These are phyloP conservation scores for Panthera leo DNA, from an alignment of 2,113 vertebrate genomes.

Conservation along the genomic window DNA sequence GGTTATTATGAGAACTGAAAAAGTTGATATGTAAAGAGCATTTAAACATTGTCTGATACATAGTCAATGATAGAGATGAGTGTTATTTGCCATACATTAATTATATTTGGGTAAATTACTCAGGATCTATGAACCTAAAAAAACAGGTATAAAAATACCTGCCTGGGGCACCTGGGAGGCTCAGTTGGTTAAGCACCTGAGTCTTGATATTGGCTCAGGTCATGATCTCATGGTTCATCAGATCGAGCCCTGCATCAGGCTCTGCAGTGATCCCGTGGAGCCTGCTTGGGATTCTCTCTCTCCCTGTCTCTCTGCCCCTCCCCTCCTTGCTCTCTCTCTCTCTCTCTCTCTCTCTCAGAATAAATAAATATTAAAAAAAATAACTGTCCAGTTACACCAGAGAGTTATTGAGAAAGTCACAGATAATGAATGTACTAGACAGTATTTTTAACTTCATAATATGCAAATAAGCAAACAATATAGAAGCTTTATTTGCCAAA, in stretches of 20 bases:
- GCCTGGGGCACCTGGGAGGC: too few relatives aligned
- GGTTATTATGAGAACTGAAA: background rate
- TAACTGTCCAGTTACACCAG: background rate
- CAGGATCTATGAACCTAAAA: background rate
- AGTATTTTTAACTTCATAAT: background rate
- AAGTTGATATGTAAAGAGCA: background rate
- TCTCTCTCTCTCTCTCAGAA: too few relatives aligned
- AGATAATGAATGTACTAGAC: background rate
- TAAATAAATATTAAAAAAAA: background rate
- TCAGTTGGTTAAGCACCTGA: too few relatives aligned
- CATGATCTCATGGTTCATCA: too few relatives aligned
- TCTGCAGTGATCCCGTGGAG: too few relatives aligned
- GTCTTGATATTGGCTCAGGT: too few relatives aligned
- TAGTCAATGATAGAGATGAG: background rate
- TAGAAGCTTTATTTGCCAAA: background rate
- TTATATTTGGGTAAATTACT: background rate
- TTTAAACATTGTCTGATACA: background rate
- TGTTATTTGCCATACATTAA: background rate
- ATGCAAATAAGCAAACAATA: constrained; percentile 5
- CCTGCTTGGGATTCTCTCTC: too few relatives aligned
- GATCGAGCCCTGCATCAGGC: too few relatives aligned
- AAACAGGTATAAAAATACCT: background rate
- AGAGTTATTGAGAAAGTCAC: background rate
- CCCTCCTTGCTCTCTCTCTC: too few relatives aligned
- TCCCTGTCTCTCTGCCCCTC: too few relatives aligned